Percentiles rank a stretch among this genome's conserved stretches.
phyloP scores from a whole-genome alignment of 2,888 invertebrate species.

The Agrilus cyanescens region DNA sequence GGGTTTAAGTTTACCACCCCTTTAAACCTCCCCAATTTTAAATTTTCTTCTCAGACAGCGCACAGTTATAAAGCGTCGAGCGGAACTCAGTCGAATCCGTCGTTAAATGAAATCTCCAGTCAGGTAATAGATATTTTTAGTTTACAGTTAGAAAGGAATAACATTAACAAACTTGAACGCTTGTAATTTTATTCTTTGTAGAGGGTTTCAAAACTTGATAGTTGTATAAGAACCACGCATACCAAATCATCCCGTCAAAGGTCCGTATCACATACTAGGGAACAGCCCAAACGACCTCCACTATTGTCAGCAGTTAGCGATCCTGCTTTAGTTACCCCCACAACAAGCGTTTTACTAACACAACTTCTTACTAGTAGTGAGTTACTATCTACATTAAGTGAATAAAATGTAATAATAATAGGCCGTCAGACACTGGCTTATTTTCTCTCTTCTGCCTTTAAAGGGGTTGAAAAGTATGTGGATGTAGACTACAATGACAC shows the following conservation, averaged over 20 bases:
- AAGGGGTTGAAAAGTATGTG: too few species aligned
- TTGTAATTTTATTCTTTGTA: constrained; percentile 8
- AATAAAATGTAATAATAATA: too few species aligned
- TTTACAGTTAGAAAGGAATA: too few species aligned
- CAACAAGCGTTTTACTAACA: constrained; percentile 61
- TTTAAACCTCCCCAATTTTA: constrained; percentile 22
- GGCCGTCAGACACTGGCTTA: too few species aligned
- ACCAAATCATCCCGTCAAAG: constrained; percentile 23
- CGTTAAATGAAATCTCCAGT: too few species aligned
- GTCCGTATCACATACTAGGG: constrained; percentile 44
- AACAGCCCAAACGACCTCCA: constrained; percentile 43
- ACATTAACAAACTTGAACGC: too few species aligned
- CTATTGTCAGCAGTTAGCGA: constrained; percentile 65
- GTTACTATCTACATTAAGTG: constrained; percentile 22
- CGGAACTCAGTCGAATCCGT: too few species aligned
- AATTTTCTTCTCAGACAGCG: constrained; percentile 29
- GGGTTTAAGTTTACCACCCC: constrained; percentile 28
- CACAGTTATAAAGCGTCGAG: constrained; percentile 14
- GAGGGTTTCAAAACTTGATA: constrained; percentile 19
- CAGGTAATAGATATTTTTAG: too few species aligned
- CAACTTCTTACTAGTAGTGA: constrained; percentile 67
- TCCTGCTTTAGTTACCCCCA: constrained; percentile 47
- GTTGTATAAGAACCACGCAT: constrained; percentile 16
- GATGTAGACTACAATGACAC: too few species aligned
- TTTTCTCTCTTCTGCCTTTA: too few species aligned